Conservation (phyloP, 2,113 vertebrate species). For the Puma concolor region DNA sequence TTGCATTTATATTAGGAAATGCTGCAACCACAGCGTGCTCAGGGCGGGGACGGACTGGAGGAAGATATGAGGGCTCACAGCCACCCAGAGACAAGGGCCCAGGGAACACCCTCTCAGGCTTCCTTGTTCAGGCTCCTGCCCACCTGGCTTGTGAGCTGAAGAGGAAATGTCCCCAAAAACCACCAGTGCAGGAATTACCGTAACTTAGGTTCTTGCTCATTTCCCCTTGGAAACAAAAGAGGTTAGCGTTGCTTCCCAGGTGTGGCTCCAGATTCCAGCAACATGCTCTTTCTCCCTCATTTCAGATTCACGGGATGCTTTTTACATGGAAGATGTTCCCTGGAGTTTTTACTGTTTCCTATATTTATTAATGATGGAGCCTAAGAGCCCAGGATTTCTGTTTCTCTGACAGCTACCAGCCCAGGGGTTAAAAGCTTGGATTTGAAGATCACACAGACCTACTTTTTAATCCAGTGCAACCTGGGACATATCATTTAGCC, state of each 20-base stretch:
- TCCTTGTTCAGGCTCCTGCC: background rate
- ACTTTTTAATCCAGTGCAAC: background rate
- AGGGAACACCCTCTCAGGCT: rapidly evolving
- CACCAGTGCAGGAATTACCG: rapidly evolving
- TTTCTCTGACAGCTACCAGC: background rate
- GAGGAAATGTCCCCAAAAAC: background rate
- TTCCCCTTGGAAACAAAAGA: background rate
- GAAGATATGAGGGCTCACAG: background rate
- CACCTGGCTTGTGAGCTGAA: background rate
- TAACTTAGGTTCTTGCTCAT: background rate
- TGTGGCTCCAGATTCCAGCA: background rate
- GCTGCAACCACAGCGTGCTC: background rate
- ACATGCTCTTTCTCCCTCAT: background rate
- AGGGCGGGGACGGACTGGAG: background rate
- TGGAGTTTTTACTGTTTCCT: background rate
- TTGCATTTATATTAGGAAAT: slow-evolving; percentile 71
- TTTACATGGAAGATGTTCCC: background rate
- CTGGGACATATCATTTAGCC: background rate
- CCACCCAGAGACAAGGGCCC: background rate
- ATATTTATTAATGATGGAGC: background rate
- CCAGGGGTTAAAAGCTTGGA: background rate
- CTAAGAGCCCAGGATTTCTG: background rate
- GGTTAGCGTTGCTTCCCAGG: background rate
- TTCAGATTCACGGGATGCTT: background rate
- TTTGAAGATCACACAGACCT: background rate